phyloP scores from a whole-genome alignment of 2,888 invertebrate species.

The Drosophila meridionalis region DNA sequence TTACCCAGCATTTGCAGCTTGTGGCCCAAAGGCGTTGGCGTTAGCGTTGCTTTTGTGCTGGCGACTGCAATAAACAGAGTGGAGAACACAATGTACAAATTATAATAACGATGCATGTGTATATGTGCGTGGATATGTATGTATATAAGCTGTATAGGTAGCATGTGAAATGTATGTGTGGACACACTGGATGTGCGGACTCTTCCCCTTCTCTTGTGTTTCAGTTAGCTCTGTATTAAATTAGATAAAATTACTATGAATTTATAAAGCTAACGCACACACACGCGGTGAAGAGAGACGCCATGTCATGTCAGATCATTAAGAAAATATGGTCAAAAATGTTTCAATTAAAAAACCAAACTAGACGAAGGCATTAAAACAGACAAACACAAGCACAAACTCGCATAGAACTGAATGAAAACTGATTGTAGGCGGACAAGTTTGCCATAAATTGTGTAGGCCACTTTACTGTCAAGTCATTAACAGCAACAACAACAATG shows the following conservation, averaged over 20 bases:
- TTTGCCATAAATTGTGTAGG: constrained; percentile 79
- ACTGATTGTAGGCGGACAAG: constrained; percentile 78
- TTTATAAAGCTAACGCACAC: constrained; percentile 46
- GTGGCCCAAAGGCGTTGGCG: constrained; percentile 76
- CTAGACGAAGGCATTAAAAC: constrained; percentile 56
- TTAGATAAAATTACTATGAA: constrained; percentile 66
- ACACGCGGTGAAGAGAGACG: constrained; percentile 48
- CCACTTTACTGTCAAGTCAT: constrained; percentile 78
- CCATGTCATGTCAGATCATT: constrained; percentile 78
- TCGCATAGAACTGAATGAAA: constrained; percentile 57
- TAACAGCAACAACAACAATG: constrained; percentile 59
- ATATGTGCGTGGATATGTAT: constrained; percentile 12
- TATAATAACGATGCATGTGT: constrained; percentile 64
- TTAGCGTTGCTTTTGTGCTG: constrained; percentile 36
- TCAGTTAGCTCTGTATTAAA: constrained; percentile 62
- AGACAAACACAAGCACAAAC: constrained; percentile 16
- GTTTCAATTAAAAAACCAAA: constrained; percentile 74
- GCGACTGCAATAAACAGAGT: constrained; percentile 64
- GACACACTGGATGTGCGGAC: neutral
- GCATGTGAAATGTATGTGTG: constrained; percentile 24
- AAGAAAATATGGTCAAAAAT: constrained; percentile 79
- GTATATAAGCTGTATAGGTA: constrained; percentile 19
- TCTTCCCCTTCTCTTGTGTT: constrained; percentile 18
- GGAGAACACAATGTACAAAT: constrained; percentile 65
- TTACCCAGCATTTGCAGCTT: constrained; percentile 73